phyloP scores from a whole-genome alignment of 2,113 vertebrate genomes.

The Baryphthengus martii region DNA sequence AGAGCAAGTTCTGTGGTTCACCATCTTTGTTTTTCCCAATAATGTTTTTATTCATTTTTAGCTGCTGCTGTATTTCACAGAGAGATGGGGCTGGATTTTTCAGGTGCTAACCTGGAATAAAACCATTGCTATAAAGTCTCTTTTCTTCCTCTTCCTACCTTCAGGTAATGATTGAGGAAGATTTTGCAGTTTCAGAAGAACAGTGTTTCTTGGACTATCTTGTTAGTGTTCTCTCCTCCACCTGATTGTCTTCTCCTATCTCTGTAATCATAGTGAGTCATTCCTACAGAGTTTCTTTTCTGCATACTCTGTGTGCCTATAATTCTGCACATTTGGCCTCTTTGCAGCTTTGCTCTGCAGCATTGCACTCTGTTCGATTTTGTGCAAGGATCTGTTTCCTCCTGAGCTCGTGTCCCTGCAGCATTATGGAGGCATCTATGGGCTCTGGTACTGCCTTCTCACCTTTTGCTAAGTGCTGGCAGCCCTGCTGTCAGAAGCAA shows the following conservation, averaged over 20 bases:
- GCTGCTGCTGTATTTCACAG: background rate
- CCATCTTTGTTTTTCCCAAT: background rate
- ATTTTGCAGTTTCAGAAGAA: background rate
- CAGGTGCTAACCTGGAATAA: background rate
- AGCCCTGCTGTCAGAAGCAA: background rate
- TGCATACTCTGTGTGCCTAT: background rate
- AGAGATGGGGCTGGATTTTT: background rate
- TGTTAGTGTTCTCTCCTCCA: background rate
- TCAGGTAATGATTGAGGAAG: background rate
- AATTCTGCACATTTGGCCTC: background rate
- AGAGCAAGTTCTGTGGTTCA: background rate
- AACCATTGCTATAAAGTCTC: background rate
- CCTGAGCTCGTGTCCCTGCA: background rate
- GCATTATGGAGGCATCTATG: rapidly evolving
- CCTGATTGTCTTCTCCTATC: background rate
- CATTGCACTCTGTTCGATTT: rapidly evolving
- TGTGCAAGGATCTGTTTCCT: background rate
- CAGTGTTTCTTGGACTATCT: background rate
- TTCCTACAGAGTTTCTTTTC: background rate
- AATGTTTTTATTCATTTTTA: background rate
- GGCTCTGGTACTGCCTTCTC: background rate
- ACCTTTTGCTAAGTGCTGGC: background rate
- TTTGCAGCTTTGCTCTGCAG: background rate
- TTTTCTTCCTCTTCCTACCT: background rate
- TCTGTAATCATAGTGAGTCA: background rate